A percentile compares a stretch with the other conserved stretches of the same genome.
phyloP scores from a whole-genome alignment of 1,140 invertebrate species.

The Stenopsyche tienmushanensis region DNA sequence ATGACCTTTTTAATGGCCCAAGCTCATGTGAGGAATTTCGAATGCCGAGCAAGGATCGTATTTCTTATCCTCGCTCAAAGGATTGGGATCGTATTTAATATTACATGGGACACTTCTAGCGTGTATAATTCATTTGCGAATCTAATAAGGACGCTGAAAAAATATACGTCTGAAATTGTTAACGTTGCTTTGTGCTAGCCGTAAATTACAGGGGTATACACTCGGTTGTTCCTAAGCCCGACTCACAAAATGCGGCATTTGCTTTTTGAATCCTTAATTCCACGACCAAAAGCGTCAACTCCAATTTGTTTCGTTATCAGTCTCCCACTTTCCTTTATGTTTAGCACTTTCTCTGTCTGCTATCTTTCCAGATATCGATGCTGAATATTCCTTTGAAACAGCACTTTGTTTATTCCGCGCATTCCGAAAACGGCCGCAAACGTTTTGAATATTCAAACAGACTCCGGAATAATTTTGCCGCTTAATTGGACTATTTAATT shows the following conservation, averaged over 20 bases:
- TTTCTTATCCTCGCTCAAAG: too few species aligned
- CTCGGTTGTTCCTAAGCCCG: neutral
- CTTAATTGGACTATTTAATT: conserved; percentile 30
- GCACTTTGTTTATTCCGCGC: neutral
- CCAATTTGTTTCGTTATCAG: conserved; percentile 36
- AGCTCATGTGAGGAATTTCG: too few species aligned
- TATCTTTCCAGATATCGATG: conserved; percentile 5
- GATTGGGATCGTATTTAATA: too few species aligned
- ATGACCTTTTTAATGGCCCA: too few species aligned
- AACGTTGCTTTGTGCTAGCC: too few species aligned
- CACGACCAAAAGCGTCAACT: conserved; percentile 26
- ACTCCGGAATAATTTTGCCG: conserved; percentile 14
- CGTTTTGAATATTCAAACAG: conserved; percentile 23
- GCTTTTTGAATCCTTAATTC: conserved; percentile 41
- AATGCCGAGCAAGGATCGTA: too few species aligned
- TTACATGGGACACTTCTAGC: too few species aligned
- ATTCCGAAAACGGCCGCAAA: neutral
- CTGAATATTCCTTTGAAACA: conserved; percentile 1
- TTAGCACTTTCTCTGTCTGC: neutral
- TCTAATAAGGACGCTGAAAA: too few species aligned
- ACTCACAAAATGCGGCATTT: conserved; percentile 16
- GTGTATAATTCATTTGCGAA: too few species aligned
- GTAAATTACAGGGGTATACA: neutral
- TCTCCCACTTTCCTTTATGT: conserved; percentile 13
- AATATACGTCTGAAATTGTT: neutral